Evolutionary conservation across 2,888 invertebrate genomes (phyloP).

Genomic region (Amphipyra tragopoginis): DNA sequence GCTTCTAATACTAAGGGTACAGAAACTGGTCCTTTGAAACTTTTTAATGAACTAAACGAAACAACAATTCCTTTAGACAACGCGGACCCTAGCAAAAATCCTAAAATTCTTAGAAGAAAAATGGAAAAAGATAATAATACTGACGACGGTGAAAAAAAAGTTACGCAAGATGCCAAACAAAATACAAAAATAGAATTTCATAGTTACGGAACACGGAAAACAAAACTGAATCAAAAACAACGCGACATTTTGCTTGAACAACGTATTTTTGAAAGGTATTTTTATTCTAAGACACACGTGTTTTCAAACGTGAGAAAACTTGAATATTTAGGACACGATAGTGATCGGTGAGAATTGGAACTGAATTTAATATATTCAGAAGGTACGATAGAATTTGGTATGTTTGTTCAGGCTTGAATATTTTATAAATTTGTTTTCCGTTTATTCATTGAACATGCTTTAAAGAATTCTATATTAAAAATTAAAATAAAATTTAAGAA

Average conservation of each 20-base stretch:
- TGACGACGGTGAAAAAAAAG: neutral
- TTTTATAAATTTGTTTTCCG: too few relatives aligned
- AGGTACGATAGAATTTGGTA: slow-evolving; percentile 28
- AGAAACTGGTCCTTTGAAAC: neutral
- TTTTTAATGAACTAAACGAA: too few relatives aligned
- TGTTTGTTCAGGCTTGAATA: slow-evolving; percentile 21
- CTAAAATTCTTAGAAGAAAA: neutral
- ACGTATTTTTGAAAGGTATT: slow-evolving; percentile 29
- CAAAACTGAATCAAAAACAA: slow-evolving; percentile 16
- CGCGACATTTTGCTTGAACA: slow-evolving; percentile 7
- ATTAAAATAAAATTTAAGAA: too few relatives aligned
- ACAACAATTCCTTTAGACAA: too few relatives aligned
- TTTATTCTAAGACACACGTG: slow-evolving; percentile 15
- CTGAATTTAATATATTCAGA: slow-evolving; percentile 32
- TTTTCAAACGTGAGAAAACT: slow-evolving; percentile 33
- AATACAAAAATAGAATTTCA: neutral
- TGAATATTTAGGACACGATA: slow-evolving; percentile 40
- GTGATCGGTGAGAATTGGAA: slow-evolving; percentile 21
- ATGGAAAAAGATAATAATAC: too few relatives aligned
- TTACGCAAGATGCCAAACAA: neutral
- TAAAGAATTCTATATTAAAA: too few relatives aligned
- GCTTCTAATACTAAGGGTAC: too few relatives aligned
- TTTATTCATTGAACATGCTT: too few relatives aligned
- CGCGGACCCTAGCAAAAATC: neutral
- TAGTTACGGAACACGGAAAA: slow-evolving; percentile 8